Base-by-base conservation (phyloP, 2,113 vertebrate species). In the Madoqua kirkii region DNA sequence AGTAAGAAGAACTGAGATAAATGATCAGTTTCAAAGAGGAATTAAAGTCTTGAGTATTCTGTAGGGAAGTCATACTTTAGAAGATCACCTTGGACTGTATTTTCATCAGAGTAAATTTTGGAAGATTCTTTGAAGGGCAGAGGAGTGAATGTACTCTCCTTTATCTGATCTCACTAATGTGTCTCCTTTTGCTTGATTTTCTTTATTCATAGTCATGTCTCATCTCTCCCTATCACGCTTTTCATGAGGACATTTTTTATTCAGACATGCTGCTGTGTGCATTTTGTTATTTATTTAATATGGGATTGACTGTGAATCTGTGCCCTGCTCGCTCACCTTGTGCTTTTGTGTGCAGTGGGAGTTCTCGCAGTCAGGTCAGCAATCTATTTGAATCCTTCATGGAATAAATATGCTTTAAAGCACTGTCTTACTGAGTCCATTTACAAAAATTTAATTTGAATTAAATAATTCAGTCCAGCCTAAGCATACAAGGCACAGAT, bases 1-100 rank as follows among this genome's bases (percentile, higher is more conserved):
- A 93, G 84, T 90, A 92, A 78, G 55, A 81, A 91, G 64, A 97
- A 59, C 33, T 82, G 74, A 96, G 43, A 93, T 92, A 83, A 97
- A 94, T 71, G 48, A 64, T 83, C 11, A 45, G 19, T 83, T 96
- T 95, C 71, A 43, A 86, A 83, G 62, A 95, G 25, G 64, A 93
- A 88, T 91, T 81, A 78, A 67, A 96, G 76, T 81, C 91, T 95
- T 59, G 6, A 90, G 54, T 74, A 76, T 89, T 95, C 81, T 78
- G 13, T 55, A 40, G 83, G 50, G 36, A 95, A 93, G 81, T 87
- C 29, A 11, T 74, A 33, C 90, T 97, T 96, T 67, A 92, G 29
- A 88, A 93, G 29, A 79, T 93, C 67, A 91, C 87, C 76, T 95
- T 81, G 85, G 82, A 95, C 45, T 55, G 2, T 71, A 59, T 96